Evolutionary conservation across 2,113 vertebrate species (phyloP).

Genomic region (Dicentrarchus labrax): DNA sequence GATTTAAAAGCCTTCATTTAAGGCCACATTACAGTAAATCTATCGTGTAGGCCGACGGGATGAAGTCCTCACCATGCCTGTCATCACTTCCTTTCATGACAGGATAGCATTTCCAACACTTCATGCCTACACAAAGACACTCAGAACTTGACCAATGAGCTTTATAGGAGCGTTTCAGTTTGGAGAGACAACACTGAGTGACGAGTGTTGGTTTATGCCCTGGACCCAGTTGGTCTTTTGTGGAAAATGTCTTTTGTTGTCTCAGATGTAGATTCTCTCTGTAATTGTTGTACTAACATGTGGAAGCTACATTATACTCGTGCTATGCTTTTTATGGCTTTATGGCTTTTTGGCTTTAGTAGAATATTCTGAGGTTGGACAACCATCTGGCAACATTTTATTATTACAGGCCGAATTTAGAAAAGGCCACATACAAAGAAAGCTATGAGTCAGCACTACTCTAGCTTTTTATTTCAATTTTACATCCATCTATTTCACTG

Average conservation of each 20-base stretch:
- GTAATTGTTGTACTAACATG: neutral
- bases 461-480: neutral
- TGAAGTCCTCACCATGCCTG: slow-evolving; percentile 9
- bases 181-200: slow-evolving; percentile 34
- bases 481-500: neutral
- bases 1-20: slow-evolving; percentile 16
- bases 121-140: neutral
- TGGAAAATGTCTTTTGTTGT: slow-evolving; percentile 9
- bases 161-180: slow-evolving; percentile 21
- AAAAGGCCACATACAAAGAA: slow-evolving; percentile 2
- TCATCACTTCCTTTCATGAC: slow-evolving; percentile 55
- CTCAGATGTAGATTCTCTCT: slow-evolving; percentile 11
- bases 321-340: neutral
- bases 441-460: neutral
- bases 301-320: neutral
- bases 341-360: neutral
- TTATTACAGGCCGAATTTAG: slow-evolving; percentile 1
- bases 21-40: slow-evolving; percentile 8
- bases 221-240: neutral
- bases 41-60: slow-evolving; percentile 23
- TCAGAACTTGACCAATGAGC: neutral
- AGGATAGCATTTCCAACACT: slow-evolving; percentile 24
- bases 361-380: slow-evolving; percentile 13
- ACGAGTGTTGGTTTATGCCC: slow-evolving; percentile 9
- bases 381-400: slow-evolving; percentile 22